phyloP scores from a whole-genome alignment of 2,797 vertebrate species.

The Remorina albescens region DNA sequence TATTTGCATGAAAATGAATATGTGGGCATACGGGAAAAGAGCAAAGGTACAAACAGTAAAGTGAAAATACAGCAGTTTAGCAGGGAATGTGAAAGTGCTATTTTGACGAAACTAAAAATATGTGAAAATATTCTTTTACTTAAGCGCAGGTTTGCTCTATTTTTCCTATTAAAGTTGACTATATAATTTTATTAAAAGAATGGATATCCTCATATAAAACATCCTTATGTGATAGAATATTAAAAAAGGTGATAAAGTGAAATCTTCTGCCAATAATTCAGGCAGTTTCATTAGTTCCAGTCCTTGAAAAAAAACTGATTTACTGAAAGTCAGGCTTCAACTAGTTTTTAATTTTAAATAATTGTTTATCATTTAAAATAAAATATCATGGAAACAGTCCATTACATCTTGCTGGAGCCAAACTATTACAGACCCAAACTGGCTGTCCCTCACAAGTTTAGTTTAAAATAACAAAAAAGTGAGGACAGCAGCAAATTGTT shows the following conservation, averaged over 20 bases:
- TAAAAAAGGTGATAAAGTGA: conserved; percentile 2
- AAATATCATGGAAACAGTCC: not conserved
- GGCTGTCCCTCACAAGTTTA: not conserved
- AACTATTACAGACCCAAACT: not conserved
- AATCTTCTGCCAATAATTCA: conserved; percentile 7
- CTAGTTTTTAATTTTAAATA: not conserved
- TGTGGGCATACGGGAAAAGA: conserved; percentile 44
- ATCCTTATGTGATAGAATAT: not conserved
- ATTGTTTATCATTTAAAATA: not conserved
- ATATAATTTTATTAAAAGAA: too few relatives aligned
- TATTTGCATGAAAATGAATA: conserved; percentile 61
- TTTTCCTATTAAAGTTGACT: too few relatives aligned
- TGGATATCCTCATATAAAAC: conserved; percentile 26
- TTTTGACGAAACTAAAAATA: conserved; percentile 37
- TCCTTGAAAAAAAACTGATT: not conserved
- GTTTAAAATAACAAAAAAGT: not conserved
- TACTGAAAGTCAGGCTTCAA: not conserved
- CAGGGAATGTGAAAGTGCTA: not conserved
- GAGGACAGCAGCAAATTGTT: too few relatives aligned
- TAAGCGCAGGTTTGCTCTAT: too few relatives aligned
- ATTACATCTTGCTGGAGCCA: not conserved
- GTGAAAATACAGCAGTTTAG: conserved; percentile 24
- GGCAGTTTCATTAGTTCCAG: not conserved
- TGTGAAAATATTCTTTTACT: too few relatives aligned
- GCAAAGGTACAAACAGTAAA: conserved; percentile 7